These are phyloP conservation scores for Melangyna quadrimaculata DNA, from an alignment of 2,888 invertebrate species.

Conservation along the genomic window DNA sequence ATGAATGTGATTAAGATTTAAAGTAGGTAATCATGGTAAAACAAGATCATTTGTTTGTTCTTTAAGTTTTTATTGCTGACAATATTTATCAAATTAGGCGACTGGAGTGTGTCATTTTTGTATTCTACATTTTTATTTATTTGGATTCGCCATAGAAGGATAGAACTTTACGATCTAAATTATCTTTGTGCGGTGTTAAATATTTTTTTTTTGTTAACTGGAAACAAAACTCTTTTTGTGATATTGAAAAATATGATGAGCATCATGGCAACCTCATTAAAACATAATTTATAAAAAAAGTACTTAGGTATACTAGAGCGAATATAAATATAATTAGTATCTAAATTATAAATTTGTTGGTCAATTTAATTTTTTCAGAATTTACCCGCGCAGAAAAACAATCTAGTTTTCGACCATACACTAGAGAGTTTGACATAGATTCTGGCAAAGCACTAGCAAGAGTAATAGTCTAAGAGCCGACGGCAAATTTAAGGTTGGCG, in stretches of 20 bases:
- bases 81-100: conserved; percentile 49
- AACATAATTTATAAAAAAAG: too few relatives aligned
- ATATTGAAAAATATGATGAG: too few relatives aligned
- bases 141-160: neutral
- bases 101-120: conserved; percentile 32
- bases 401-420: too few relatives aligned
- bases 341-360: neutral
- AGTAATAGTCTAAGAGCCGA: too few relatives aligned
- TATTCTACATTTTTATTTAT: neutral
- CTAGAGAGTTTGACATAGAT: too few relatives aligned
- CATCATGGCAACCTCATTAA: neutral
- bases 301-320: neutral
- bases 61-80: neutral
- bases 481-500: too few relatives aligned
- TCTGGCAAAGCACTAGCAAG: too few relatives aligned
- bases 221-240: neutral
- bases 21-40: neutral
- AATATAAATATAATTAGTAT: neutral
- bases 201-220: neutral
- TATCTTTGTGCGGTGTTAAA: neutral
- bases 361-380: too few relatives aligned
- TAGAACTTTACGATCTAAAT: neutral
- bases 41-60: neutral
- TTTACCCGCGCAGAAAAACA: too few relatives aligned
- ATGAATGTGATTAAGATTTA: neutral